Evolutionary conservation across 2,113 vertebrate species (phyloP), one percentile per base, ranked within the genome.

Genomic region (Vidua chalybeata): DNA sequence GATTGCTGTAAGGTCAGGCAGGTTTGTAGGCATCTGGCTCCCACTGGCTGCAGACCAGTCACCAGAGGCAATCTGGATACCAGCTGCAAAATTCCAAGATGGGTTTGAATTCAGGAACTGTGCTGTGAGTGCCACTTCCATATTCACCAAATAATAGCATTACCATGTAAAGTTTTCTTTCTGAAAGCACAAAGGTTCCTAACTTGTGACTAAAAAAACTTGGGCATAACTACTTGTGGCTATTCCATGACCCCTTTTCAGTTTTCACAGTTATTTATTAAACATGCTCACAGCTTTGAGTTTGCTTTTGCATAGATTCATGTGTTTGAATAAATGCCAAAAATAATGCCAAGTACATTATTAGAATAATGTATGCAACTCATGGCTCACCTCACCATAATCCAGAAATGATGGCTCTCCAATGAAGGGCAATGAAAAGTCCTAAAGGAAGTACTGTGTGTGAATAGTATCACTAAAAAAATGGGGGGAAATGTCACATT

Each of bases 31-130:
- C 86, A 89, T 92, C 89, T 94, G 86, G 72, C 31, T 92, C 64
- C 79, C 86, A 86, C 46, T 82, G 52, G 54, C 51, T 90, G 10
- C 67, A 82, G 62, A 83, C 27, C 2, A 3, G 48, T 63, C 52
- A 31, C 37, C 55, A 74, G 63, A 68, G 30, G 75, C 75, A 90
- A 90, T 90, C 93, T 95, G 91, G 91, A 78, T 93, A 80, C 86
- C 93, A 93, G 91, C 80, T 95, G 89, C 45, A 7, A 92, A 96
- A 86, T 83, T 90, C 35, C 28, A 15, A 77, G 63, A 83, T 76
- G 41, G 33, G 79, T 94, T 86, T 77, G 68, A 84, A 77, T 93
- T 59, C 37, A 35, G 61, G 48, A 90, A 31, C 48, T 90, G 7
- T n/a, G 64, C 59, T 86, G 31, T 33, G 88, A 80, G 39, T 33